Conservation (phyloP, 2,888 invertebrate genomes). For the Apamea anceps region DNA sequence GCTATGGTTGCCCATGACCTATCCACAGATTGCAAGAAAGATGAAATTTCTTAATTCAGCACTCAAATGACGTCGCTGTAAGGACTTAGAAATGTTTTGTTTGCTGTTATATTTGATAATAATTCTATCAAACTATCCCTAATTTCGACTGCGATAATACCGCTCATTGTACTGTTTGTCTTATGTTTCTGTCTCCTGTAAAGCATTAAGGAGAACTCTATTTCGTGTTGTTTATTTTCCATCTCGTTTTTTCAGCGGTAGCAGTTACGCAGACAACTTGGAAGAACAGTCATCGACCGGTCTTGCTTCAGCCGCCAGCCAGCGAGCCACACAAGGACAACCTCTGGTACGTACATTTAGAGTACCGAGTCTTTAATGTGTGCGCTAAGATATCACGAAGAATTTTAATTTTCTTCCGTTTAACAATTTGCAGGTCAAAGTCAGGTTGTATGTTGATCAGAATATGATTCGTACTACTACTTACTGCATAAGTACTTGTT, state of each 20-base stretch:
- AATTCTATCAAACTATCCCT: background rate
- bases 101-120: background rate
- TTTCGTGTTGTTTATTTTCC: background rate
- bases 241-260: slow-evolving; percentile 83
- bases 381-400: background rate
- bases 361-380: background rate
- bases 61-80: too few species aligned
- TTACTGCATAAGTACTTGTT: too few species aligned
- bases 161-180: background rate
- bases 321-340: slow-evolving; percentile 81
- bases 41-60: too few species aligned
- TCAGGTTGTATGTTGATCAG: too few species aligned
- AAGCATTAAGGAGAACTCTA: background rate
- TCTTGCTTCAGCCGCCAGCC: slow-evolving; percentile 81
- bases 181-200: background rate
- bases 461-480: background rate
- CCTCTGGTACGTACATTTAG: slow-evolving; percentile 73
- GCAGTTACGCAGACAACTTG: slow-evolving; percentile 91
- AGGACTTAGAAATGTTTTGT: too few species aligned
- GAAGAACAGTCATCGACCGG: slow-evolving; percentile 87
- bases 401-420: background rate
- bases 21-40: background rate
- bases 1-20: background rate
- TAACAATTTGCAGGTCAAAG: background rate
- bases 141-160: background rate